phyloP scores from a whole-genome alignment of 2,113 vertebrate species.

The Ondatra zibethicus region DNA sequence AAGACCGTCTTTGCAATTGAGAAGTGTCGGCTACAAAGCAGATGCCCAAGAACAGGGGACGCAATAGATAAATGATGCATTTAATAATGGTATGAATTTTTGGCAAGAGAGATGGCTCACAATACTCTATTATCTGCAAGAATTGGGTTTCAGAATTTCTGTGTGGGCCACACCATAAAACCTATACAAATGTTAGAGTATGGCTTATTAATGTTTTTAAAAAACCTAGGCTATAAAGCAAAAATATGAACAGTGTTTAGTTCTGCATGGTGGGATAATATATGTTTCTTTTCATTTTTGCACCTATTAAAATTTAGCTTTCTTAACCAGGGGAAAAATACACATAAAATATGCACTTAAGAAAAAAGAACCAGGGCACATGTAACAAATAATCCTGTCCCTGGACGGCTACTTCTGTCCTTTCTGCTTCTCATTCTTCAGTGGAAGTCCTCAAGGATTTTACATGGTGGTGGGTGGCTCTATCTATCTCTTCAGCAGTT shows the following conservation, averaged over 20 bases:
- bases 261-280: neutral
- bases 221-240: neutral
- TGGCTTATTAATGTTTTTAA: neutral
- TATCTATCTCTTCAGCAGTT: neutral
- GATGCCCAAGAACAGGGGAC: slow-evolving; percentile 23
- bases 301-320: slow-evolving; percentile 21
- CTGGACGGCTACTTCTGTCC: neutral
- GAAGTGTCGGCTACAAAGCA: neutral
- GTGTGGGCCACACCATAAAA: neutral
- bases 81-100: neutral
- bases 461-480: neutral
- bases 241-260: slow-evolving; percentile 1
- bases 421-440: neutral
- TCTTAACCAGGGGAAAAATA: slow-evolving; percentile 30
- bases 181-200: neutral
- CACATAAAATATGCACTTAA: neutral
- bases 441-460: neutral
- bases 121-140: neutral
- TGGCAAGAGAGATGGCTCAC: neutral
- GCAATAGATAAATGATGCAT: neutral
- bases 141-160: neutral
- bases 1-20: neutral
- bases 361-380: neutral
- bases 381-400: neutral
- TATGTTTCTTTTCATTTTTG: neutral